These are phyloP conservation scores for Ooceraea biroi DNA, from an alignment of 1,140 invertebrate genomes.

Conservation along the genomic window DNA sequence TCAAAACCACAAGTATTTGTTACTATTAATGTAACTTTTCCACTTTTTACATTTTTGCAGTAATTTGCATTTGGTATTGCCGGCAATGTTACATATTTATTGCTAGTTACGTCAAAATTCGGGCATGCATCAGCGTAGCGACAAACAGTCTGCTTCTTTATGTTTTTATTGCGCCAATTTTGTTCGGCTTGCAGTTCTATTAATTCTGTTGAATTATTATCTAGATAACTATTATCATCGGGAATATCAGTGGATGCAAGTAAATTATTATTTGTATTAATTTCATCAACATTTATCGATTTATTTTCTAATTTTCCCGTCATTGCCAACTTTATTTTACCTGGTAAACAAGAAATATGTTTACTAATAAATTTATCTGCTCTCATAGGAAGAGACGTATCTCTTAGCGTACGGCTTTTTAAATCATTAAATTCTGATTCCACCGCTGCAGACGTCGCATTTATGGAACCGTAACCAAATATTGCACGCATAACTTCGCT, in stretches of 20 bases:
- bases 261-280: slow-evolving; percentile 13
- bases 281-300: background rate
- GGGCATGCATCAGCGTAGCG: slow-evolving; percentile 7
- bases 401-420: slow-evolving; percentile 5
- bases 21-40: slow-evolving; percentile 21
- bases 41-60: slow-evolving; percentile 17
- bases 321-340: slow-evolving; percentile 9
- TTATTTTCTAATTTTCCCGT: background rate
- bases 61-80: background rate
- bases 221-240: background rate
- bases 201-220: slow-evolving; percentile 8
- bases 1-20: slow-evolving; percentile 25
- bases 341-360: slow-evolving; percentile 12
- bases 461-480: no score
- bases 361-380: background rate
- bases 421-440: slow-evolving; percentile 21
- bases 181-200: slow-evolving; percentile 1
- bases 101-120: background rate
- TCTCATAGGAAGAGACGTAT: slow-evolving; percentile 2
- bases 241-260: no score
- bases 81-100: background rate
- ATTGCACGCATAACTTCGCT: no score
- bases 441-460: no score
- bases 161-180: slow-evolving; percentile 6
- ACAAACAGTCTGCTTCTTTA: background rate